Evolutionary conservation across 2,888 invertebrate species (phyloP).

Genomic region (Sinodicranocentrus sp.): DNA sequence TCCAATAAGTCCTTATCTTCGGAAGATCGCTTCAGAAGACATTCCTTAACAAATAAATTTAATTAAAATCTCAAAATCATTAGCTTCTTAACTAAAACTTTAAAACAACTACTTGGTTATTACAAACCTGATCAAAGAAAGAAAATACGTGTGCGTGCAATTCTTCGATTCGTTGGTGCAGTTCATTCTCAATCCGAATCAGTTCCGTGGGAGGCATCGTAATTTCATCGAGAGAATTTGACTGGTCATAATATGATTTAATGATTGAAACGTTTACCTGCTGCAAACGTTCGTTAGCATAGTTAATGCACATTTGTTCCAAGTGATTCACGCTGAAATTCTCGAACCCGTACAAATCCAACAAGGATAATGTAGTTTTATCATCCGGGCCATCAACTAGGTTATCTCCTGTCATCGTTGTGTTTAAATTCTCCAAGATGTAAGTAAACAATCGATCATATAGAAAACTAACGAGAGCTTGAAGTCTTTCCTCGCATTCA

Average conservation of each 20-base stretch:
- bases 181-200: conserved; percentile 64
- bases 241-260: conserved; percentile 58
- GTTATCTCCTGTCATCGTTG: conserved; percentile 25
- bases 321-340: conserved; percentile 70
- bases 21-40: conserved; percentile 64
- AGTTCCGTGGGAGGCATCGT: conserved; percentile 61
- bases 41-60: conserved; percentile 52
- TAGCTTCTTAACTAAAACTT: not conserved
- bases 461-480: conserved; percentile 63
- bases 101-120: no score
- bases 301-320: conserved; percentile 74
- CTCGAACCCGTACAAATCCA: conserved; percentile 73
- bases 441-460: conserved; percentile 72
- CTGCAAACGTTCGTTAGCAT: conserved; percentile 72
- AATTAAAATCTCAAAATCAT: not conserved
- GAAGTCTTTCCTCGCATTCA: conserved; percentile 70
- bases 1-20: conserved; percentile 64
- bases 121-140: conserved; percentile 70
- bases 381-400: no score
- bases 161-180: conserved; percentile 54
- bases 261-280: conserved; percentile 69
- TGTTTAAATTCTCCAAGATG: conserved; percentile 63
- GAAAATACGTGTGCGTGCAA: conserved; percentile 65
- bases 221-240: conserved; percentile 26
- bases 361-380: conserved; percentile 55